Percentiles rank a stretch among this genome's conserved stretches.
phyloP scores from a whole-genome alignment of 2,888 invertebrate genomes.

The Alentia gelatinosa region DNA sequence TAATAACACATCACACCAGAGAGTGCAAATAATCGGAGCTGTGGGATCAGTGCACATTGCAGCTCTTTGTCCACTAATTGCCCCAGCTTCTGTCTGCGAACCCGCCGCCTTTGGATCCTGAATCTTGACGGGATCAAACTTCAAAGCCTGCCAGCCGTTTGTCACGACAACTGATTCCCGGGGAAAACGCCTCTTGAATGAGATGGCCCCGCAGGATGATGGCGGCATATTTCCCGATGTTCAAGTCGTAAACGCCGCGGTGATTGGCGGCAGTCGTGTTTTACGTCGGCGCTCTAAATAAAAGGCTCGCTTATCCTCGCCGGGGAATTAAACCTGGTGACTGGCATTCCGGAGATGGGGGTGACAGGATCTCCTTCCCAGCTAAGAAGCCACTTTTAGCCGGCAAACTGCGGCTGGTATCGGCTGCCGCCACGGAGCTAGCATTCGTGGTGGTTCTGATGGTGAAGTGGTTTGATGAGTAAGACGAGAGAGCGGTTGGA shows the following conservation, averaged over 20 bases:
- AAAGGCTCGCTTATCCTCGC: background rate
- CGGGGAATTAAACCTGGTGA: background rate
- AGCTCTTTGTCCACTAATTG: background rate
- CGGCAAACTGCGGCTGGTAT: background rate
- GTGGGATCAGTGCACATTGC: background rate
- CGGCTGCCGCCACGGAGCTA: background rate
- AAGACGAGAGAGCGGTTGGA: background rate
- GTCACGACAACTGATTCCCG: background rate
- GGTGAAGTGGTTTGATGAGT: too few relatives aligned
- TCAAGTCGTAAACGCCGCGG: background rate
- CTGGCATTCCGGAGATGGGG: background rate
- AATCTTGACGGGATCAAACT: background rate
- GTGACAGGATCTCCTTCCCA: background rate
- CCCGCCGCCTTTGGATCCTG: background rate
- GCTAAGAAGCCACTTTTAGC: background rate
- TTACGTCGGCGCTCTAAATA: background rate
- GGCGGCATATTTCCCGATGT: background rate
- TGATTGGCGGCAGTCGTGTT: background rate
- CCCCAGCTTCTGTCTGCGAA: background rate
- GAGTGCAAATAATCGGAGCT: background rate
- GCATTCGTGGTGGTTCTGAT: too few relatives aligned
- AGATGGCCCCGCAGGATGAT: too few relatives aligned
- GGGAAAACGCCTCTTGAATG: background rate
- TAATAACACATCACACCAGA: constrained; percentile 3
- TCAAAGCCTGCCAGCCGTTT: background rate